Percentiles rank a stretch among this genome's conserved stretches.
phyloP scores from a whole-genome alignment of 2,888 invertebrate genomes.

The Drosophila suboccidentalis region DNA sequence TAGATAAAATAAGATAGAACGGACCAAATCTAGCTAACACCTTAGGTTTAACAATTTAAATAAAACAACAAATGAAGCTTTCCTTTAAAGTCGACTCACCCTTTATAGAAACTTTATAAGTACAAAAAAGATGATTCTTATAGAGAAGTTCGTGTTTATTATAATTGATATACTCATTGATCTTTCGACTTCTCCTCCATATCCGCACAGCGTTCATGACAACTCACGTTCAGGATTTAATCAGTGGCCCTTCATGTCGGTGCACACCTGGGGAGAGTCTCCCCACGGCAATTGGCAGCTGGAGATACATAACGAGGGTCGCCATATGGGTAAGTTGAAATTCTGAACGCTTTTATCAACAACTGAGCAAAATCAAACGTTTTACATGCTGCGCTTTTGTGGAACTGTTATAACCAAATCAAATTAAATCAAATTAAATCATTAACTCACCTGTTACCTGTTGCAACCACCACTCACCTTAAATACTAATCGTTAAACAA shows the following conservation, averaged over 20 bases:
- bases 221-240: slow-evolving; percentile 96
- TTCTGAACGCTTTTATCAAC: background rate
- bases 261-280: slow-evolving; percentile 99
- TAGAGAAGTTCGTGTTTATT: background rate
- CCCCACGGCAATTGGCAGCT: slow-evolving; percentile 97
- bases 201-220: slow-evolving; percentile 88
- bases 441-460: slow-evolving; percentile 34
- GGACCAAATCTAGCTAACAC: too few species aligned
- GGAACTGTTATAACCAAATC: slow-evolving; percentile 36
- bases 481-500: background rate
- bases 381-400: slow-evolving; percentile 78
- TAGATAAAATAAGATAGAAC: too few species aligned
- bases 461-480: slow-evolving; percentile 10
- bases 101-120: background rate
- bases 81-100: too few species aligned
- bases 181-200: background rate
- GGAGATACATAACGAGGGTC: slow-evolving; percentile 97
- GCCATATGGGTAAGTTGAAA: slow-evolving; percentile 90
- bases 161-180: background rate
- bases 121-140: background rate
- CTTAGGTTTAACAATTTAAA: too few species aligned
- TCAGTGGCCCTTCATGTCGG: slow-evolving; percentile 99
- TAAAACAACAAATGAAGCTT: too few species aligned
- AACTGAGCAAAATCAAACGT: slow-evolving; percentile 26
- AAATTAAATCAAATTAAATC: slow-evolving; percentile 15